A percentile compares a stretch with the other conserved stretches of the same genome.
phyloP scores from a whole-genome alignment of 2,888 invertebrate species.

The Drosophila conformis region DNA sequence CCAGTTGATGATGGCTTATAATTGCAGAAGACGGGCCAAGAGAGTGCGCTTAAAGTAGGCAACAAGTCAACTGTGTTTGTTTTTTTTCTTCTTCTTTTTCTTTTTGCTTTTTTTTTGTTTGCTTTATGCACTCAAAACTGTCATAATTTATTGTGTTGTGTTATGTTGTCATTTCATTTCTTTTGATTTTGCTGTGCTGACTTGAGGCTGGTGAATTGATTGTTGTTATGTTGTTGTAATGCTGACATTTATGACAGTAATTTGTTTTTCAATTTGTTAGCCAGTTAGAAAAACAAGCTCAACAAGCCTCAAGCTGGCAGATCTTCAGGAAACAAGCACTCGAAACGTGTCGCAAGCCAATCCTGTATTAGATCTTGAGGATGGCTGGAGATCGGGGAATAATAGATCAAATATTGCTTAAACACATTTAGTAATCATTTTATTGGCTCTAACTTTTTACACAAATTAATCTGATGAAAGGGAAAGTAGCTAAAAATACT shows the following conservation, averaged over 20 bases:
- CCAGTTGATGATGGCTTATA: slow-evolving; percentile 62
- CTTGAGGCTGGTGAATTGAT: slow-evolving; percentile 76
- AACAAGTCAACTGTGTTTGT: slow-evolving; percentile 28
- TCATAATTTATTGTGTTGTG: slow-evolving; percentile 71
- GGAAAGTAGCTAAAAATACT: neutral
- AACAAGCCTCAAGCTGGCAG: neutral
- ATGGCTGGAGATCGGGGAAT: neutral
- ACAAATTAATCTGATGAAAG: neutral
- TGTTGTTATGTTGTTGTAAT: slow-evolving; percentile 74
- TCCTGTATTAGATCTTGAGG: neutral
- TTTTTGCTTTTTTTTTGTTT: slow-evolving; percentile 8
- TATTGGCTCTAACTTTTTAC: neutral
- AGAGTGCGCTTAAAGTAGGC: neutral
- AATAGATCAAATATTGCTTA: neutral
- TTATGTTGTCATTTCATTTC: slow-evolving; percentile 20
- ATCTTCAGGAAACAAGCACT: slow-evolving; percentile 6
- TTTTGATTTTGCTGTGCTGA: slow-evolving; percentile 51
- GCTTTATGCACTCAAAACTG: slow-evolving; percentile 69
- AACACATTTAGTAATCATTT: neutral
- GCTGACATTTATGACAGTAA: slow-evolving; percentile 78
- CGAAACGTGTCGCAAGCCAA: neutral
- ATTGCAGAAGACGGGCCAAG: slow-evolving; percentile 39
- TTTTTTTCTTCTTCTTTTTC: slow-evolving; percentile 10
- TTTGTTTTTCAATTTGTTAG: slow-evolving; percentile 77
- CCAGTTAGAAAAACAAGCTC: slow-evolving; percentile 44